Evolutionary conservation across 2,888 invertebrate genomes (phyloP).

Genomic region (Drosophila falleni): DNA sequence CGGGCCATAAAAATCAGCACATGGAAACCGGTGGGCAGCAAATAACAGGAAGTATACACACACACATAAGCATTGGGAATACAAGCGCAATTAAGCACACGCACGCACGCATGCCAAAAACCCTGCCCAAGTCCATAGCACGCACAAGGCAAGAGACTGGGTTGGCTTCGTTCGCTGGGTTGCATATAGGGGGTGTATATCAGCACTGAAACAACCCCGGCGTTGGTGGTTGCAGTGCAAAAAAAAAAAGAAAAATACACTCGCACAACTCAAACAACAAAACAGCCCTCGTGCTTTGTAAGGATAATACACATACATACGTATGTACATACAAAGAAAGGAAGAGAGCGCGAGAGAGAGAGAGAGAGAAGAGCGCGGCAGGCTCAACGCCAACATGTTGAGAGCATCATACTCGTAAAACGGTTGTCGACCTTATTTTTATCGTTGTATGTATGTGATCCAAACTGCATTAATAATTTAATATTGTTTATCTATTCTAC

Average conservation of each 20-base stretch:
- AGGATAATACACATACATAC: conserved; percentile 35
- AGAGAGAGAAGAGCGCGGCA: conserved; percentile 2
- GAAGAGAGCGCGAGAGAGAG: background rate
- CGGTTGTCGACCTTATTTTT: conserved; percentile 72
- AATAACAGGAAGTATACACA: conserved; percentile 50
- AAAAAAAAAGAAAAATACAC: conserved; percentile 30
- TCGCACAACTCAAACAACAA: conserved; percentile 14
- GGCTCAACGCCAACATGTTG: conserved; percentile 26
- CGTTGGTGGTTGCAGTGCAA: conserved; percentile 69
- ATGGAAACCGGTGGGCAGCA: conserved; percentile 60
- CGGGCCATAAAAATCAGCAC: conserved; percentile 69
- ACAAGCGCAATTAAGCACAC: conserved; percentile 71
- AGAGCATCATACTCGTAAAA: conserved; percentile 59
- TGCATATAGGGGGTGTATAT: conserved; percentile 59
- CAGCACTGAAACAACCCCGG: conserved; percentile 62
- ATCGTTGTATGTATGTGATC: conserved; percentile 1
- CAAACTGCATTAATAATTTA: conserved; percentile 13
- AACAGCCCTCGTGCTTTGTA: conserved; percentile 50
- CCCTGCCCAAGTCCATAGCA: conserved; percentile 21
- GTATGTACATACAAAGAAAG: conserved; percentile 1
- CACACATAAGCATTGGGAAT: conserved; percentile 33
- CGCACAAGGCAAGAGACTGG: conserved; percentile 21
- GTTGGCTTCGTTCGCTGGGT: conserved; percentile 12
- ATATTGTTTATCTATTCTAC: background rate
- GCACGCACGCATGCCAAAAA: conserved; percentile 57